phyloP scores from a whole-genome alignment of 35 echinoderm and acorn worm species.

The Heliocidaris tuberculata region DNA sequence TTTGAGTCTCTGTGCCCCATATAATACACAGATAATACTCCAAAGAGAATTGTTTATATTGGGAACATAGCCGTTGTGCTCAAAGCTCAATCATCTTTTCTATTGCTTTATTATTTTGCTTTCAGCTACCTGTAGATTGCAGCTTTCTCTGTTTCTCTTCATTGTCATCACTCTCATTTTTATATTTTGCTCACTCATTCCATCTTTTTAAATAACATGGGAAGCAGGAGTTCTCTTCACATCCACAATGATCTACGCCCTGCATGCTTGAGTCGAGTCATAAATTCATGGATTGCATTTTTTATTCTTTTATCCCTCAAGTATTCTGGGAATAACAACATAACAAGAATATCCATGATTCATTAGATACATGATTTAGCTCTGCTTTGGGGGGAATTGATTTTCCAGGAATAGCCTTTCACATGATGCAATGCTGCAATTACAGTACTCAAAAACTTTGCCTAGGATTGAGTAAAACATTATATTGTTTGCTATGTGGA shows the following conservation, averaged over 20 bases:
- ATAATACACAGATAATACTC: background rate
- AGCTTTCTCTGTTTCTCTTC: background rate
- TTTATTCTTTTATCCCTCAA: background rate
- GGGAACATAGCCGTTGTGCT: background rate
- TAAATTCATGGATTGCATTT: too few species aligned
- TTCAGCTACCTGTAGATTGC: background rate
- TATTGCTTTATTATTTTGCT: background rate
- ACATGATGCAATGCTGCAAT: too few species aligned
- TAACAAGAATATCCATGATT: too few species aligned
- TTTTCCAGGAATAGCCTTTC: too few species aligned
- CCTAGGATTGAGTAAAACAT: too few species aligned
- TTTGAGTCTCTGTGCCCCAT: background rate
- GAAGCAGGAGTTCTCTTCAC: background rate
- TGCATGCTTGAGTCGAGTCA: too few species aligned
- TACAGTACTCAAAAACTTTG: too few species aligned
- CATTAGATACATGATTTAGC: too few species aligned
- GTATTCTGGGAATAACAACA: background rate
- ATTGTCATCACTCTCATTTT: background rate
- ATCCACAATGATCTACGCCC: too few species aligned
- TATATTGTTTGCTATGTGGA: too few species aligned
- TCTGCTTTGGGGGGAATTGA: too few species aligned
- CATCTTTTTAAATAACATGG: background rate
- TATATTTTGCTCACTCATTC: background rate
- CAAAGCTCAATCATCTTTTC: background rate
- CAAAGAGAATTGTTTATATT: slow-evolving; percentile 4